phyloP scores from a whole-genome alignment of 2,888 invertebrate species.

The Machimus atricapillus region DNA sequence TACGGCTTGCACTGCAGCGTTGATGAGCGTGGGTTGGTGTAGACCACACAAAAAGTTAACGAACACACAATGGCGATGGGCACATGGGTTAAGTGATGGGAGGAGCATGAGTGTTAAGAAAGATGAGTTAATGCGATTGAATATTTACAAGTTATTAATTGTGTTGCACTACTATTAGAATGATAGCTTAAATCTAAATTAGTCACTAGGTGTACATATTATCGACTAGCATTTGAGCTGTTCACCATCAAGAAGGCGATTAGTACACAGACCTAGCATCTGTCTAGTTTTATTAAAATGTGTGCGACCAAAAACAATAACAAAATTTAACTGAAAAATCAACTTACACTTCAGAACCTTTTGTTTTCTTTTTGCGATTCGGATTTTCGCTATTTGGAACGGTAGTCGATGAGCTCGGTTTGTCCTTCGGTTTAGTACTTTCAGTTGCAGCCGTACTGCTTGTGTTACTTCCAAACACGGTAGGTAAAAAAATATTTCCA shows the following conservation, averaged over 20 bases:
- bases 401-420: conserved; percentile 15
- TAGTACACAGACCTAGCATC: neutral
- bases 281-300: neutral
- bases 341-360: conserved; percentile 75
- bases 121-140: neutral
- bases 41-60: neutral
- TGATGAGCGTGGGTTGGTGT: neutral
- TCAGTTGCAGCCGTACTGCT: conserved; percentile 56
- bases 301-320: neutral
- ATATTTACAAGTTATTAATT: neutral
- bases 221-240: neutral
- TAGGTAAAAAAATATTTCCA: conserved; percentile 79
- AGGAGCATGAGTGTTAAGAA: neutral
- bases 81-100: neutral
- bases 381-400: conserved; percentile 33
- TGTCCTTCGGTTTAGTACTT: conserved; percentile 47
- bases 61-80: neutral
- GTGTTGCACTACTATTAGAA: neutral
- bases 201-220: neutral
- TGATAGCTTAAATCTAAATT: neutral
- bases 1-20: conserved; percentile 36
- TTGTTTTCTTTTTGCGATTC: conserved; percentile 65
- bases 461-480: conserved; percentile 51
- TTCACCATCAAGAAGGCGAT: neutral
- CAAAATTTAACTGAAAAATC: conserved; percentile 9